Percentiles rank a stretch among this genome's conserved stretches.
Conservation (phyloP, 2,113 vertebrate genomes). For the Lagopus muta region DNA sequence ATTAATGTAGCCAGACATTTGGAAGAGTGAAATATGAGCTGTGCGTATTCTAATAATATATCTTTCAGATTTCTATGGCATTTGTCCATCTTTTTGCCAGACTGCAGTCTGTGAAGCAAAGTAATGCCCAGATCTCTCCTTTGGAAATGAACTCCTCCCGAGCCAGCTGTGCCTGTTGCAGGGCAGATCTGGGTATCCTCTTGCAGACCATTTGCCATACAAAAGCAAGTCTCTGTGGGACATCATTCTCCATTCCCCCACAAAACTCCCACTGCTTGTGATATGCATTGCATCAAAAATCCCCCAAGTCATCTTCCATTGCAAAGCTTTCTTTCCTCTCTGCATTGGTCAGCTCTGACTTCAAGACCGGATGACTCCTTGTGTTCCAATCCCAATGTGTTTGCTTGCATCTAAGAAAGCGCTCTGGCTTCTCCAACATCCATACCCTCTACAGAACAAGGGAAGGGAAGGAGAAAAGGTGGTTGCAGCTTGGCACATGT, state of each 20-base stretch:
- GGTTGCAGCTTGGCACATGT: rapidly evolving
- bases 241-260: background rate
- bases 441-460: background rate
- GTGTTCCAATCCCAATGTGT: background rate
- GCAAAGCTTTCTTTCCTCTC: background rate
- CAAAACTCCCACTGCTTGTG: background rate
- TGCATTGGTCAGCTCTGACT: background rate
- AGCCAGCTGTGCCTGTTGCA: background rate
- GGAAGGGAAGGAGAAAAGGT: background rate
- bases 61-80: slow-evolving; percentile 15
- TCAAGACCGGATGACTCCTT: background rate
- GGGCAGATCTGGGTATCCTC: background rate
- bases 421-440: background rate
- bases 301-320: background rate
- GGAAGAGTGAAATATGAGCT: slow-evolving; percentile 20
- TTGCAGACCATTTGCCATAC: background rate
- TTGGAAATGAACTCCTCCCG: background rate
- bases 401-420: background rate
- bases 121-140: background rate
- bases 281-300: rapidly evolving
- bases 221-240: background rate
- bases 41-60: background rate
- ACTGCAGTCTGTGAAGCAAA: background rate
- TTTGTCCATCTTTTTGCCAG: slow-evolving; percentile 37
- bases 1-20: slow-evolving; percentile 42